These are phyloP conservation scores for Dendronephthya gigantea DNA, from an alignment of 64 coral and sea anemone species.

Conservation along the genomic window DNA sequence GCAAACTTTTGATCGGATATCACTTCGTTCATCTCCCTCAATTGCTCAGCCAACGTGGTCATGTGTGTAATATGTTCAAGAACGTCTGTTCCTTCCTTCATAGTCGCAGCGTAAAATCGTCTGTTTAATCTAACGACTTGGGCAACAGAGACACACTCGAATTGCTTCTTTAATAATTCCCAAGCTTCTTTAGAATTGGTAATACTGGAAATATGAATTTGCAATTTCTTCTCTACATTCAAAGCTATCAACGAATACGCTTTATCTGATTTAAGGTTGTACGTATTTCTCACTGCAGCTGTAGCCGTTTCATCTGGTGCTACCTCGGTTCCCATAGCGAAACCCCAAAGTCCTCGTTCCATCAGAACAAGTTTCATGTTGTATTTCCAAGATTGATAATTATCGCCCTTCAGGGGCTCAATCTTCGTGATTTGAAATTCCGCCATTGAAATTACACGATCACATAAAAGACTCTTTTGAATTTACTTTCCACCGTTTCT, in stretches of 20 bases:
- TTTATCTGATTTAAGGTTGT: background rate
- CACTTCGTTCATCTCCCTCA: background rate
- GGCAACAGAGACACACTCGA: background rate
- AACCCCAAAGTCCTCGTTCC: background rate
- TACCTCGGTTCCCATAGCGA: background rate
- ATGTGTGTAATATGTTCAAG: background rate
- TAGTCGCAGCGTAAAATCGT: no score
- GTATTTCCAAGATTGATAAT: slow-evolving; percentile 18
- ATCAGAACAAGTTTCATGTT: background rate
- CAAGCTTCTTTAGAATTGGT: background rate
- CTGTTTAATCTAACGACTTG: background rate
- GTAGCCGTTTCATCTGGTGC: background rate
- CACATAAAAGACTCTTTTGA: background rate
- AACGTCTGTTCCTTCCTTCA: background rate
- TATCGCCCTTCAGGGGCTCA: background rate
- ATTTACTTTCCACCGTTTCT: background rate
- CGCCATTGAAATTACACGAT: slow-evolving; percentile 10
- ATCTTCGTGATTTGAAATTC: slow-evolving; percentile 1
- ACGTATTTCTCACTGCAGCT: background rate
- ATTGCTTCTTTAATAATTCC: background rate
- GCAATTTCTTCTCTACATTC: background rate
- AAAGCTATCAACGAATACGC: background rate
- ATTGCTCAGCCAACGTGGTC: background rate
- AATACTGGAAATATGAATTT: background rate
- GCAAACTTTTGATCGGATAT: slow-evolving; percentile 24